Percentiles rank a stretch among this genome's conserved stretches.
These are phyloP conservation scores for Eristalinus aeneus DNA, from an alignment of 2,888 invertebrate genomes.

Conservation along the genomic window DNA sequence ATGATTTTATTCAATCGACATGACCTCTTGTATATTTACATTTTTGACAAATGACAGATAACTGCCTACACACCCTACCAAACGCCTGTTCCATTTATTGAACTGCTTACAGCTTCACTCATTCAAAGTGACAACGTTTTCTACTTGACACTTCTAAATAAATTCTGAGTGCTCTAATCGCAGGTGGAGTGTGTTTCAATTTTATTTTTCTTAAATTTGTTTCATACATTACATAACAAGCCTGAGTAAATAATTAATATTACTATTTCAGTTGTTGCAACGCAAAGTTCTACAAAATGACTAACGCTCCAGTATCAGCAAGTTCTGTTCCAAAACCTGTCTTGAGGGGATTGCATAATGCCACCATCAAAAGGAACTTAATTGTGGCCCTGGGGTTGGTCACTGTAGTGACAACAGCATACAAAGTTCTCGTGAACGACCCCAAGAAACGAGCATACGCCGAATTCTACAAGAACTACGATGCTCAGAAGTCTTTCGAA, in stretches of 20 bases:
- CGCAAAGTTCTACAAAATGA: slow-evolving; percentile 72
- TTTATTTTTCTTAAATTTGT: slow-evolving; percentile 24
- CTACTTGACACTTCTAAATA: slow-evolving; percentile 38
- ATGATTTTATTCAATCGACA: no score
- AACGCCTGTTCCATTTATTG: neutral
- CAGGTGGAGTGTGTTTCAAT: slow-evolving; percentile 52
- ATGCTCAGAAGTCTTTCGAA: slow-evolving; percentile 80
- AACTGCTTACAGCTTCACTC: slow-evolving; percentile 28
- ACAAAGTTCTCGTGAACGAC: slow-evolving; percentile 82
- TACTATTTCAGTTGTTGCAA: slow-evolving; percentile 37
- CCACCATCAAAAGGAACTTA: slow-evolving; percentile 84
- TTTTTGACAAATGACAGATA: neutral
- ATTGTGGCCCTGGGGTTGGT: slow-evolving; percentile 81
- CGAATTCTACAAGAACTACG: slow-evolving; percentile 85
- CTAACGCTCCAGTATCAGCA: slow-evolving; percentile 76
- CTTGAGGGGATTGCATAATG: slow-evolving; percentile 86
- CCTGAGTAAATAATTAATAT: neutral
- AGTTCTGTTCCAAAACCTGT: slow-evolving; percentile 83
- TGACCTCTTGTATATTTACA: no score
- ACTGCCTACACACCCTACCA: neutral
- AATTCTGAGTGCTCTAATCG: slow-evolving; percentile 12
- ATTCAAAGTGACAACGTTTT: neutral
- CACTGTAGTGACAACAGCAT: slow-evolving; percentile 78
- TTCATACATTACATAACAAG: slow-evolving; percentile 35
- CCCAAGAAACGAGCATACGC: slow-evolving; percentile 84